Evolutionary conservation across 2,113 vertebrate genomes (phyloP).

Genomic region (Arothron firmamentum): DNA sequence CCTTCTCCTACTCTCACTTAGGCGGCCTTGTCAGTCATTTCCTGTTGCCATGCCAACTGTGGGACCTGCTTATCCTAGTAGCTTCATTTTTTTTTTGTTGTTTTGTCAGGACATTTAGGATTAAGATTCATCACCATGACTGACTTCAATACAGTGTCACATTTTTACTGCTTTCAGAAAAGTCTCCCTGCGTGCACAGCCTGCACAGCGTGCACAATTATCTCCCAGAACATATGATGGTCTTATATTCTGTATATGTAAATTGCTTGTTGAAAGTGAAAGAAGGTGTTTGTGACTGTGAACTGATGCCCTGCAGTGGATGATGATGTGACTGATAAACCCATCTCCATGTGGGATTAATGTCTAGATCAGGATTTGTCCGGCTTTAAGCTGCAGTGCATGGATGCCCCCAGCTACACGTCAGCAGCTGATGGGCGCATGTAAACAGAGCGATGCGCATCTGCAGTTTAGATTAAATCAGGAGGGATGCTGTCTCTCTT

Average conservation of each 20-base stretch:
- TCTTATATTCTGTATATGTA: too few species aligned
- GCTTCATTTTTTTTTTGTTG: conserved; percentile 15
- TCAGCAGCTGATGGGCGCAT: neutral
- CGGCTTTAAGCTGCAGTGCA: conserved; percentile 31
- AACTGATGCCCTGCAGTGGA: conserved; percentile 29
- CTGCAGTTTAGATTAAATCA: neutral
- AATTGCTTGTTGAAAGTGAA: too few species aligned
- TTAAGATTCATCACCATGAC: conserved; percentile 51
- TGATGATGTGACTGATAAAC: conserved; percentile 38
- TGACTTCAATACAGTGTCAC: conserved; percentile 19
- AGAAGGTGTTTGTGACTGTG: too few species aligned
- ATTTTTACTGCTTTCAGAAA: neutral
- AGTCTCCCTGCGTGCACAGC: too few species aligned
- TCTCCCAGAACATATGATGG: too few species aligned
- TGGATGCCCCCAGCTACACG: conserved; percentile 17
- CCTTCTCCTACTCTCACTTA: conserved; percentile 8
- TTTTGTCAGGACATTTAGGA: conserved; percentile 42
- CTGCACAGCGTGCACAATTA: too few species aligned
- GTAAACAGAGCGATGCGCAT: neutral
- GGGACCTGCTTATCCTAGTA: conserved; percentile 40
- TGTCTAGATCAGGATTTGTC: conserved; percentile 54
- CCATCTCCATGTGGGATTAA: conserved; percentile 53
- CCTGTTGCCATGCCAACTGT: conserved; percentile 56
- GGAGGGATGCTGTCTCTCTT: neutral
- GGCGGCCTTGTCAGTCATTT: conserved; percentile 43